Evolutionary conservation across 2,888 invertebrate genomes (phyloP).

Genomic region (Lasioglossum vierecki): DNA sequence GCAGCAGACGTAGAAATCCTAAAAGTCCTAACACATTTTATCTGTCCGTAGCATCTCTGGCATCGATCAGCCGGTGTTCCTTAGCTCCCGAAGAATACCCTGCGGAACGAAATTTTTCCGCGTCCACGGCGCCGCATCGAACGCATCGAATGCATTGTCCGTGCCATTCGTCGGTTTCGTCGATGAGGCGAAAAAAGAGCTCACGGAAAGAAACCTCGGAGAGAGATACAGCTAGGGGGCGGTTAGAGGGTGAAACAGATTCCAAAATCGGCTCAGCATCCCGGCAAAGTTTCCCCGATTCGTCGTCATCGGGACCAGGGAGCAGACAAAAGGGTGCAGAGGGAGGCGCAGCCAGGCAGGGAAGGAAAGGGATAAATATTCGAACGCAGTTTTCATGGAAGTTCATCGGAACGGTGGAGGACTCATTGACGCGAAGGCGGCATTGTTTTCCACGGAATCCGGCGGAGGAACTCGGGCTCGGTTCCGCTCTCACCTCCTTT

Average conservation of each 20-base stretch:
- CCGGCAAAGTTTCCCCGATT: constrained; percentile 45
- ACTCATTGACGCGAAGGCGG: constrained; percentile 65
- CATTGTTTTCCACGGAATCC: constrained; percentile 78
- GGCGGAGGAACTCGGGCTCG: constrained; percentile 70
- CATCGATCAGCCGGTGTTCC: not conserved
- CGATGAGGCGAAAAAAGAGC: not conserved
- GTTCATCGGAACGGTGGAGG: constrained; percentile 60
- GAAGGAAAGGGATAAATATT: constrained; percentile 60
- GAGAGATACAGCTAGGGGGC: not conserved
- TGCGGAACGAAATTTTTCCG: not conserved
- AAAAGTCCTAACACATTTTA: not conserved
- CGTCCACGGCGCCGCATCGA: not conserved
- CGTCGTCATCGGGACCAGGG: constrained; percentile 39
- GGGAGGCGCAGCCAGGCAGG: constrained; percentile 10
- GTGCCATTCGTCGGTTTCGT: not conserved
- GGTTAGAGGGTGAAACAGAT: constrained; percentile 31
- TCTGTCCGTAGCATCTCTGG: not conserved
- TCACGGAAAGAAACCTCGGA: not conserved
- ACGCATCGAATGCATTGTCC: not conserved
- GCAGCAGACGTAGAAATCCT: not conserved
- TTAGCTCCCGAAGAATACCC: not conserved
- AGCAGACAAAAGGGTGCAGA: constrained; percentile 36
- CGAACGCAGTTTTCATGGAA: constrained; percentile 60
- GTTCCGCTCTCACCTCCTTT: constrained; percentile 73
- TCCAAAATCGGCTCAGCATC: constrained; percentile 21